These are phyloP conservation scores for Exephanes ischioxanthus DNA, from an alignment of 2,888 invertebrate genomes.

Conservation along the genomic window DNA sequence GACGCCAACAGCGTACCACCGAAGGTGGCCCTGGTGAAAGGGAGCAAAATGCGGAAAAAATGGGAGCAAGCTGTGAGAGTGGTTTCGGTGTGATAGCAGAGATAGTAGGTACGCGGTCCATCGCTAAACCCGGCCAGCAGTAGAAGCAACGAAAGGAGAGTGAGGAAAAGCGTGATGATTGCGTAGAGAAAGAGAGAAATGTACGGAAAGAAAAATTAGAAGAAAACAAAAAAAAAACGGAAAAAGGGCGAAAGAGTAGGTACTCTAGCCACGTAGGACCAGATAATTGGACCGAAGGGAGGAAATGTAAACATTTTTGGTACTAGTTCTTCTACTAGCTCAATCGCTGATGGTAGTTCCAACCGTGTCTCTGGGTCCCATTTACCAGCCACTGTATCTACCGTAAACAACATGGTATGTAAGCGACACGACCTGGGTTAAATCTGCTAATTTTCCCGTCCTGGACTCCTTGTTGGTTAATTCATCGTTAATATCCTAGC, in stretches of 20 bases:
- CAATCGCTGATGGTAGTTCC: background rate
- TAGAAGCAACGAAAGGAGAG: slow-evolving; percentile 7
- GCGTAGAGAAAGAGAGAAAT: slow-evolving; percentile 10
- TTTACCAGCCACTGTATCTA: slow-evolving; percentile 3
- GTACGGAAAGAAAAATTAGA: slow-evolving; percentile 20
- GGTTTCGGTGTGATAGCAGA: slow-evolving; percentile 40
- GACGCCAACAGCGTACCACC: slow-evolving; percentile 23
- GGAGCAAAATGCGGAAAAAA: slow-evolving; percentile 77
- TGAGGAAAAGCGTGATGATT: slow-evolving; percentile 30
- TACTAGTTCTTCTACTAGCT: background rate
- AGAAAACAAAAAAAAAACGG: background rate
- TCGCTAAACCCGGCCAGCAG: slow-evolving; percentile 20
- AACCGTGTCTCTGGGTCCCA: background rate
- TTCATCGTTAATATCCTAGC: slow-evolving; percentile 66
- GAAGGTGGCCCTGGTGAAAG: slow-evolving; percentile 75
- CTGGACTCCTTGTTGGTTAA: slow-evolving; percentile 38
- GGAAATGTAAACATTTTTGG: slow-evolving; percentile 5
- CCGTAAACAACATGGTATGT: background rate
- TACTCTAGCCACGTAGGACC: background rate
- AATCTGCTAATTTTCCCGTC: slow-evolving; percentile 17
- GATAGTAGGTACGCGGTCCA: slow-evolving; percentile 36
- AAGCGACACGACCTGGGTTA: background rate
- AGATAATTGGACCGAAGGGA: background rate
- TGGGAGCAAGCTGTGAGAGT: slow-evolving; percentile 68
- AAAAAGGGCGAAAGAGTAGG: background rate